Evolutionary conservation across 2,113 vertebrate species (phyloP).

Genomic region (Poeciliopsis prolifica): DNA sequence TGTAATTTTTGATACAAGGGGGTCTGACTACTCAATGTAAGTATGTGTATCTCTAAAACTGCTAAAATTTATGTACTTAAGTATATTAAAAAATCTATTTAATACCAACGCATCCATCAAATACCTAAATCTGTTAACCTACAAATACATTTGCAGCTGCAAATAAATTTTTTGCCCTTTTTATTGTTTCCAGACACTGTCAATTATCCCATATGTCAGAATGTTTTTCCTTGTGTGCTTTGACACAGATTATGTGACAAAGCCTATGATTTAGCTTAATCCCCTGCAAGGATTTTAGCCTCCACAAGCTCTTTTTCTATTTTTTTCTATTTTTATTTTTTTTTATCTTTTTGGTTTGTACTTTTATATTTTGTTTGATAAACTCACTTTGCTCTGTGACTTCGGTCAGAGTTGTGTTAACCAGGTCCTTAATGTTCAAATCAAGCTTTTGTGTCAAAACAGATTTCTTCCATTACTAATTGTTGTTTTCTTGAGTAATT

Average conservation of each 20-base stretch:
- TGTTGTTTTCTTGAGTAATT: background rate
- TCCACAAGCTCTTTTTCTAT: conserved; percentile 44
- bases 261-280: conserved; percentile 67
- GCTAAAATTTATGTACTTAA: no score
- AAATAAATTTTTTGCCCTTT: background rate
- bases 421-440: no score
- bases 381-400: background rate
- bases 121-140: conserved; percentile 4
- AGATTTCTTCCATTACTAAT: background rate
- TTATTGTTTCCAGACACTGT: conserved; percentile 57
- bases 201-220: conserved; percentile 49
- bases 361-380: conserved; percentile 12
- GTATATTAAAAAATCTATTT: background rate
- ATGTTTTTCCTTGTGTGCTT: conserved; percentile 42
- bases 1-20: no score
- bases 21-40: no score
- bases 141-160: background rate
- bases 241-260: conserved; percentile 66
- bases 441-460: background rate
- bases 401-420: background rate
- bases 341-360: conserved; percentile 8
- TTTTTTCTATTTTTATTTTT: no score
- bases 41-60: no score
- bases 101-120: background rate
- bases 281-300: conserved; percentile 54